Evolutionary conservation across 1,140 invertebrate species (phyloP).

Genomic region (Cryptotermes secundus): DNA sequence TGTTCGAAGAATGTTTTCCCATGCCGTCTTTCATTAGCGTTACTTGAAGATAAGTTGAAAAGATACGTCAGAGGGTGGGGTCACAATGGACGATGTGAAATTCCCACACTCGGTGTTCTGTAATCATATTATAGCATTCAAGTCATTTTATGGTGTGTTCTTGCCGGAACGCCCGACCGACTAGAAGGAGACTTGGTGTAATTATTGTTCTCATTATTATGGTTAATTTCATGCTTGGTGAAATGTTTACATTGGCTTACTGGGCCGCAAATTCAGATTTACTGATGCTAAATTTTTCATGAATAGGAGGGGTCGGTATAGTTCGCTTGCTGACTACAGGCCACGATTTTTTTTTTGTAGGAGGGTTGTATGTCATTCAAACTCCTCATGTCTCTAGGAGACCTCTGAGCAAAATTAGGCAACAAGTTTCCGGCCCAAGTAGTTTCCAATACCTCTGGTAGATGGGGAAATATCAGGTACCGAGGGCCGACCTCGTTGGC

Average conservation of each 20-base stretch:
- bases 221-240: constrained; percentile 5
- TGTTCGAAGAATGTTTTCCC: not conserved
- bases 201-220: constrained; percentile 1
- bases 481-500: no score
- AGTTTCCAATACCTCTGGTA: no score
- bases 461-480: no score
- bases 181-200: not conserved
- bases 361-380: no score
- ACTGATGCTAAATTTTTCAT: not conserved
- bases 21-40: not conserved
- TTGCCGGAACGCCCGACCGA: not conserved
- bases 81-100: not conserved
- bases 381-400: no score
- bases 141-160: not conserved
- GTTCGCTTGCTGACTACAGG: no score
- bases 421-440: no score
- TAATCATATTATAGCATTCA: not conserved
- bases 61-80: not conserved
- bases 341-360: no score
- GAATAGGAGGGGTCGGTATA: not conserved
- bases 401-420: no score
- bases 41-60: not conserved
- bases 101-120: not conserved
- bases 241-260: not conserved
- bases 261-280: not conserved